Evolutionary conservation across 2,797 vertebrate genomes (phyloP).

Genomic region (Nannoperca australis): DNA sequence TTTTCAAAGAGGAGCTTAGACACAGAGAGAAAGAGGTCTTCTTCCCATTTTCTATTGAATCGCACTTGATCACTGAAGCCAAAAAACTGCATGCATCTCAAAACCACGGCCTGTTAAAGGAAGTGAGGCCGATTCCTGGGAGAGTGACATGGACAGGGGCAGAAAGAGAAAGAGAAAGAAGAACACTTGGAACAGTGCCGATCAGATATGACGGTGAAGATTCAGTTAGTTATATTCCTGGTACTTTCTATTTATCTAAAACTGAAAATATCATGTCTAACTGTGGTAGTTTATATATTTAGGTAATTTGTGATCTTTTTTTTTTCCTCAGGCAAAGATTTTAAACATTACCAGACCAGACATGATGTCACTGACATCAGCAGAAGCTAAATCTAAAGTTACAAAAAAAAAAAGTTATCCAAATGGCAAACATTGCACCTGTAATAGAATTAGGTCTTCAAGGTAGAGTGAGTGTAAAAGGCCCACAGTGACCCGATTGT

Average conservation of each 20-base stretch:
- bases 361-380: conserved; percentile 67
- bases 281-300: background rate
- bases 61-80: conserved; percentile 40
- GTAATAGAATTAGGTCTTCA: conserved; percentile 56
- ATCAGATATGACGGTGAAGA: conserved; percentile 48
- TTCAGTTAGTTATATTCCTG: conserved; percentile 10
- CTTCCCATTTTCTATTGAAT: conserved; percentile 54
- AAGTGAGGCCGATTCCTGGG: conserved; percentile 33
- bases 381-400: conserved; percentile 37
- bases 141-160: conserved; percentile 11
- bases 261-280: conserved; percentile 24
- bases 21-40: conserved; percentile 37
- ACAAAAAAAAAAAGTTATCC: conserved; percentile 22
- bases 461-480: conserved; percentile 17
- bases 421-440: conserved; percentile 54
- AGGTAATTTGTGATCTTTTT: background rate
- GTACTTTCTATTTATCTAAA: conserved; percentile 33
- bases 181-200: conserved; percentile 23
- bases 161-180: conserved; percentile 23
- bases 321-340: conserved; percentile 20
- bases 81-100: conserved; percentile 38
- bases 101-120: conserved; percentile 57
- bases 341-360: conserved; percentile 43
- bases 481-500: conserved; percentile 23
- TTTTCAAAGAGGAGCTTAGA: conserved; percentile 63